Evolutionary conservation across 2,113 vertebrate species (phyloP).

Genomic region (Spheniscus mendiculus): DNA sequence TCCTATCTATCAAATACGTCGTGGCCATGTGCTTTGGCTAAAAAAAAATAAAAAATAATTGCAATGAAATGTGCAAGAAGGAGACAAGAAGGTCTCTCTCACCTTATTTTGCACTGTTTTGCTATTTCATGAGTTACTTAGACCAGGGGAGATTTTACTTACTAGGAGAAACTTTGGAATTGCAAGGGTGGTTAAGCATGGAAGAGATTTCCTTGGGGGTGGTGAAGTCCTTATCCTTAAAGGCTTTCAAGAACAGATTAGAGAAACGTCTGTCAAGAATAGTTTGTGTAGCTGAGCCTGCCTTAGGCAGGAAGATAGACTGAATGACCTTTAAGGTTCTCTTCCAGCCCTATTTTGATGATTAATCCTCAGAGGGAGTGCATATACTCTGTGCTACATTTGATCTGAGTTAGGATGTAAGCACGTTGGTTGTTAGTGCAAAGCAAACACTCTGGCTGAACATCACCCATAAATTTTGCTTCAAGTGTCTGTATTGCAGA

Average conservation of each 20-base stretch:
- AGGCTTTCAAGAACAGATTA: not conserved
- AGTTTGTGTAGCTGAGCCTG: conserved; percentile 16
- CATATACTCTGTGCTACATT: not conserved
- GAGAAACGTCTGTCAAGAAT: not conserved
- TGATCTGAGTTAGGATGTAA: not conserved
- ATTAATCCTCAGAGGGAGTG: not conserved
- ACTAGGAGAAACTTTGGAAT: not conserved
- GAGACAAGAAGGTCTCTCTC: not conserved
- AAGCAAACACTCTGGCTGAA: not conserved
- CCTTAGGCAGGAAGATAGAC: not conserved
- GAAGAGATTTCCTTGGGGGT: conserved; percentile 1
- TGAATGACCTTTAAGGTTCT: not conserved
- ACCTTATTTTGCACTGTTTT: not conserved
- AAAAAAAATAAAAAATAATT: not conserved
- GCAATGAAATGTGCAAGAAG: not conserved
- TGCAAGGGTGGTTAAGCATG: not conserved
- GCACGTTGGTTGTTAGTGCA: not conserved
- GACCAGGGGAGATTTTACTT: not conserved
- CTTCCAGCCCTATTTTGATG: not conserved
- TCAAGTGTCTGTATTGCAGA: not conserved
- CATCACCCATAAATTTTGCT: not conserved
- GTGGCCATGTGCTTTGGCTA: not conserved
- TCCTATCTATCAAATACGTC: conserved; percentile 62
- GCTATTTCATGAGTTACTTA: not conserved
- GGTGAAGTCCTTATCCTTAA: not conserved